Percentiles rank a stretch among this genome's conserved stretches.
These are phyloP conservation scores for Osmoderma eremita DNA, from an alignment of 2,888 invertebrate genomes.

Conservation along the genomic window DNA sequence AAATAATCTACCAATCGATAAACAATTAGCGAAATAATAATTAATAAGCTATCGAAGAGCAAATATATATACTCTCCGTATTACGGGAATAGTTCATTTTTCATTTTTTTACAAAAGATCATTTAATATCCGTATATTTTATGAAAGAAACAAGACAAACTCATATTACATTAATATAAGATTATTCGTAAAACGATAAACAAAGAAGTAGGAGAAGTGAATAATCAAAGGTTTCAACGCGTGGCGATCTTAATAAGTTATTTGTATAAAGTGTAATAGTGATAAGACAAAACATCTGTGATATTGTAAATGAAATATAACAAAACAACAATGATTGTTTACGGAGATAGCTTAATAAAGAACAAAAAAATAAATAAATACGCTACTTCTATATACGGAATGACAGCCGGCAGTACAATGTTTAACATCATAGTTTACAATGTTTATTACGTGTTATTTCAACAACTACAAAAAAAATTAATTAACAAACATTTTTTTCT, in stretches of 20 bases:
- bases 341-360: conserved; percentile 43
- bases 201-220: conserved; percentile 5
- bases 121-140: conserved; percentile 22
- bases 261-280: conserved; percentile 49
- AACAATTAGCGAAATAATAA: background rate
- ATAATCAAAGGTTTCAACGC: conserved; percentile 10
- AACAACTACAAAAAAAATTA: no score
- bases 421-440: no score
- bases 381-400: no score
- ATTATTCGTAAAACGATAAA: background rate
- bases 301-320: conserved; percentile 55
- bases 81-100: conserved; percentile 11
- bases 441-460: no score
- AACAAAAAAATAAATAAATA: no score
- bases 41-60: background rate
- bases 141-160: conserved; percentile 23
- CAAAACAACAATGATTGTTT: conserved; percentile 56
- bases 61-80: conserved; percentile 5
- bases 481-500: no score
- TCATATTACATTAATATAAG: conserved; percentile 14
- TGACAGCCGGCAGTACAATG: no score
- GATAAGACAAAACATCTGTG: conserved; percentile 66
- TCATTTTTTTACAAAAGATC: conserved; percentile 21
- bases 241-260: conserved; percentile 23
- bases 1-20: conserved; percentile 8